Evolutionary conservation across 2,113 vertebrate species (phyloP), one percentile per base, ranked within the genome.

Genomic region (Salvelinus namaycush): DNA sequence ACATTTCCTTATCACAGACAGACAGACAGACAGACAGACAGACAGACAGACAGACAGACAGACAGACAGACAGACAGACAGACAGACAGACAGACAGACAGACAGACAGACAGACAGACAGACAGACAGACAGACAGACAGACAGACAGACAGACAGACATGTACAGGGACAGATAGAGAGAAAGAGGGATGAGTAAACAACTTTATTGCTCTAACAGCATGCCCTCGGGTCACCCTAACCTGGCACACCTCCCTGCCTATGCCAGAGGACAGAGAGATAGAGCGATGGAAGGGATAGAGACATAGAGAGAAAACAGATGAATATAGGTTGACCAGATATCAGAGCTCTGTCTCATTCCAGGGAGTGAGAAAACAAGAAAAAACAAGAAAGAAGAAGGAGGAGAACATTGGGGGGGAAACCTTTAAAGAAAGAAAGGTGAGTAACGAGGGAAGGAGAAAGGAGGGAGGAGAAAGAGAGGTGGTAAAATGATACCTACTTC

Each of bases 171-270:
- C 54, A 48, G 34, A 26, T 14, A 66, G 39, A 72, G 3, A 12
- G 26, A 57, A 14, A 68, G 39, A n/a, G n/a, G 27, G 66, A n/a
- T 20, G 54, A 78, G 78, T 62, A 87, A 89, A 89, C 85, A 82
- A 18, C 83, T 54, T 81, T 86, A 89, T 81, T 68, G 1, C 3
- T 69, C n/a, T 62, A 16, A 31, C 54, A 24, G 11, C 24, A 1
- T 73, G 74, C 48, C 51, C 62, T 83, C 72, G 82, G 91, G 87
- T 89, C 92, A 86, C 78, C 66, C 71, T 88, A 79, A 93, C 93
- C 91, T 93, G 93, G 89, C 91, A 83, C 71, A 2, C 5, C 70
- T 79, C 73, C 54, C 39, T 44, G 39, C 39, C 6, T 64, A 57
- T 71, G 11, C 26, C 64, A 62, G 59, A 0, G 13, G 2, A 18